A percentile compares a stretch with the other conserved stretches of the same genome.
phyloP scores from a whole-genome alignment of 2,888 invertebrate genomes.

The Drosophila mettleri region DNA sequence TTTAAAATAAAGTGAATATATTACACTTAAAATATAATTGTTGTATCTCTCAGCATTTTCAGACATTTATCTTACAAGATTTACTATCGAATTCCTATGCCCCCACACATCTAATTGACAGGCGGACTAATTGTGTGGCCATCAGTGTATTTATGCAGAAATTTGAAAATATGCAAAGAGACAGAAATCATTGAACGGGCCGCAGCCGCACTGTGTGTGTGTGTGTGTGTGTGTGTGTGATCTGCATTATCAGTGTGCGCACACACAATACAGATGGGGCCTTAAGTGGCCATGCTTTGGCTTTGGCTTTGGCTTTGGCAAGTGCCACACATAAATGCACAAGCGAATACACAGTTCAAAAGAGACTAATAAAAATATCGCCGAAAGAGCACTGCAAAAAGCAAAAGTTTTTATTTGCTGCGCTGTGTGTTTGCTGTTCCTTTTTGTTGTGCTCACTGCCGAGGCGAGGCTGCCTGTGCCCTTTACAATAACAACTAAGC shows the following conservation, averaged over 20 bases:
- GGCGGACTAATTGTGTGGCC: background rate
- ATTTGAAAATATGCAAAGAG: slow-evolving; percentile 24
- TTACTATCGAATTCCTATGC: background rate
- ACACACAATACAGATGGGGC: slow-evolving; percentile 44
- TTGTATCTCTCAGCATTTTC: background rate
- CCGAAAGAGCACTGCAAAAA: slow-evolving; percentile 31
- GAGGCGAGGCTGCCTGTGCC: slow-evolving; percentile 28
- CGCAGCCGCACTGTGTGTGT: too few species aligned
- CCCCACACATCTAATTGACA: background rate
- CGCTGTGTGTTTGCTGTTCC: slow-evolving; percentile 6
- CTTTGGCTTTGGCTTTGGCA: slow-evolving; percentile 49
- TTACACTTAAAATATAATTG: background rate
- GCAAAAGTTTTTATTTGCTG: slow-evolving; percentile 28
- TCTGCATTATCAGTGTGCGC: slow-evolving; percentile 59
- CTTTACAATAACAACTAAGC: slow-evolving; percentile 26
- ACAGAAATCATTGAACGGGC: slow-evolving; percentile 12
- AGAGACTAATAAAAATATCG: slow-evolving; percentile 26
- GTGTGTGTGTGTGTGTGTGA: slow-evolving; percentile 22
- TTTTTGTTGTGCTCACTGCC: slow-evolving; percentile 18
- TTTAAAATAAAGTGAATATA: background rate
- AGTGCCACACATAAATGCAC: slow-evolving; percentile 44
- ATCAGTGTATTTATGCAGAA: slow-evolving; percentile 13
- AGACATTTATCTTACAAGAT: background rate
- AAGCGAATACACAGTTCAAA: slow-evolving; percentile 18
- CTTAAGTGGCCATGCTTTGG: slow-evolving; percentile 58